Conservation (phyloP, 2,113 vertebrate genomes). For the Labeo catla region DNA sequence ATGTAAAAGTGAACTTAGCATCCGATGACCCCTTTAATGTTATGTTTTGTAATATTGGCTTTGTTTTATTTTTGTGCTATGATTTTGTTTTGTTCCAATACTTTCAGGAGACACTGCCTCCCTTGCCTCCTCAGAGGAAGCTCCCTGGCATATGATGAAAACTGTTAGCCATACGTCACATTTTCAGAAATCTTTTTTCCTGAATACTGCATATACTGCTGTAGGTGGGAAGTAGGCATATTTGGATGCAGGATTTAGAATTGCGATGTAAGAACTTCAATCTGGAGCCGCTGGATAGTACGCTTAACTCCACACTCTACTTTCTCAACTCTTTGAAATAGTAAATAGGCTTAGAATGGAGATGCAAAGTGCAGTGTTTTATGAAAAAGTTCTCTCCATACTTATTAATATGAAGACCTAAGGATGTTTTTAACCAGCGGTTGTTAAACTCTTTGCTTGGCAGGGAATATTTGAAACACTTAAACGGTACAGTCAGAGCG, state of each 20-base stretch:
- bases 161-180: not conserved
- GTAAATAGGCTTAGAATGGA: constrained; percentile 37
- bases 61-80: no score
- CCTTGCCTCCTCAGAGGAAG: no score
- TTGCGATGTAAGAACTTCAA: constrained; percentile 40
- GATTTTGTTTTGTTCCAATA: no score
- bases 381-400: constrained; percentile 18
- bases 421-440: constrained; percentile 37
- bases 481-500: not conserved
- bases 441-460: not conserved
- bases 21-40: no score
- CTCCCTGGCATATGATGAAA: not conserved
- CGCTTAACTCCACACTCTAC: not conserved
- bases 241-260: constrained; percentile 24
- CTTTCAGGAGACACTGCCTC: no score
- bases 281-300: constrained; percentile 28
- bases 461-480: constrained; percentile 24
- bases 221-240: not conserved
- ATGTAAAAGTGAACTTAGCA: no score
- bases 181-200: not conserved
- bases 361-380: constrained; percentile 19
- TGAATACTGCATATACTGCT: not conserved
- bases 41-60: no score
- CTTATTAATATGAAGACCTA: constrained; percentile 37
- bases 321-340: constrained; percentile 44